Evolutionary conservation across 2,113 vertebrate genomes (phyloP).

Genomic region (Ellobius talpinus): DNA sequence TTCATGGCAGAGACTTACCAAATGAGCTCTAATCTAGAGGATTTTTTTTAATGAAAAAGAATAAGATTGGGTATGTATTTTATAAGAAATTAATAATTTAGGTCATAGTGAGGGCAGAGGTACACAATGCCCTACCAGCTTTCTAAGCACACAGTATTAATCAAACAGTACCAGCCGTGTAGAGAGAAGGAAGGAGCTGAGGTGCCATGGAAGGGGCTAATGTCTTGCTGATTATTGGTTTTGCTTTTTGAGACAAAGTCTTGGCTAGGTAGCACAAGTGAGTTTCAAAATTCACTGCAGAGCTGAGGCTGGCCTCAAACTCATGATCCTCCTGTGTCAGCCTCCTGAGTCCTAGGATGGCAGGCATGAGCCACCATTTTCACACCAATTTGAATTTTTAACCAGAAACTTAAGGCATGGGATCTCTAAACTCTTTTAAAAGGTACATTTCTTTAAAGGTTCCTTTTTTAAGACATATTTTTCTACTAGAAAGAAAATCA

Average conservation of each 20-base stretch:
- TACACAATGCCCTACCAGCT: neutral
- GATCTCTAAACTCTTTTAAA: neutral
- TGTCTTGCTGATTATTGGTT: neutral
- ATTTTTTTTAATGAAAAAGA: slow-evolving; percentile 22
- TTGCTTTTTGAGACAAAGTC: neutral
- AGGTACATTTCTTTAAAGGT: neutral
- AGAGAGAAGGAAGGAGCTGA: neutral
- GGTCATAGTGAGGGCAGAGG: neutral
- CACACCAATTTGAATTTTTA: slow-evolving; percentile 2
- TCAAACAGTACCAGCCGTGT: neutral
- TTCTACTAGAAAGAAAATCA: slow-evolving; percentile 36
- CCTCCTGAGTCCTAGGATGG: neutral
- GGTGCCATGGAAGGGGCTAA: neutral
- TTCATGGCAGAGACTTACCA: neutral
- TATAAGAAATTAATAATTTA: neutral
- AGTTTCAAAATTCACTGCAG: neutral
- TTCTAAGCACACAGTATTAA: neutral
- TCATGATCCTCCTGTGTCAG: neutral
- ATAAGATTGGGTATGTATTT: neutral
- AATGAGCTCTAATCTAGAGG: neutral
- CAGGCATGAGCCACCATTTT: neutral
- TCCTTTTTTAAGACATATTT: neutral
- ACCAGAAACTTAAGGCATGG: neutral
- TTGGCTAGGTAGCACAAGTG: neutral
- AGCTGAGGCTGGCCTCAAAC: neutral